These are phyloP conservation scores for Struthio camelus DNA, from an alignment of 2,113 vertebrate species.

Conservation along the genomic window DNA sequence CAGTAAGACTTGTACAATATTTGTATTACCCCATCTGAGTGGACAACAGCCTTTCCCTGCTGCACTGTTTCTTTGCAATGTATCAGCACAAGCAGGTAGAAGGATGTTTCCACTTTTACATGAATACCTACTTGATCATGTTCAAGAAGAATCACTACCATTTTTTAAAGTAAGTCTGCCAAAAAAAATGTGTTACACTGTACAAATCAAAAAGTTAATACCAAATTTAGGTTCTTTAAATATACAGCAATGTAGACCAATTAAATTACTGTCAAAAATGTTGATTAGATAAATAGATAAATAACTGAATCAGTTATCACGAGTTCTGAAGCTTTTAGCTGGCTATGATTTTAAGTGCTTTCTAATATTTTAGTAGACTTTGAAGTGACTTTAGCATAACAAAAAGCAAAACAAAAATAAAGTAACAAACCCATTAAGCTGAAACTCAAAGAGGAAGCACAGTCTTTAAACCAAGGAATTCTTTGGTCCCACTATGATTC, in stretches of 20 bases:
- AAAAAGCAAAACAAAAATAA: neutral
- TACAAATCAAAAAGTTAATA: neutral
- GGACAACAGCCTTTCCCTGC: neutral
- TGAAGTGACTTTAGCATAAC: neutral
- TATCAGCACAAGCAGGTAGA: neutral
- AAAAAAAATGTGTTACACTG: rapidly evolving
- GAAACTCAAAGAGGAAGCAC: neutral
- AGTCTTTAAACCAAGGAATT: neutral
- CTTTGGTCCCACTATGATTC: neutral
- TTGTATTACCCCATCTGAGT: neutral
- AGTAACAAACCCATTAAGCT: neutral
- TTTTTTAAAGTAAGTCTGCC: neutral
- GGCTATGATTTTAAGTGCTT: neutral
- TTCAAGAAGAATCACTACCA: neutral
- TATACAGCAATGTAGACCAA: neutral
- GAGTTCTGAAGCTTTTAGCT: neutral
- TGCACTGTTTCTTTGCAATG: neutral
- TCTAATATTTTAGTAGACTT: neutral
- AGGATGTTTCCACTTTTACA: neutral
- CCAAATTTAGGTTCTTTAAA: neutral
- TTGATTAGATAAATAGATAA: neutral
- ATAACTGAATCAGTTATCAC: neutral
- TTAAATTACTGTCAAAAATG: neutral
- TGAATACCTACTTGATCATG: neutral
- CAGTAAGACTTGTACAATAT: neutral